Conservation (phyloP, 2,797 vertebrate genomes). For the Catostomus latipinnis region DNA sequence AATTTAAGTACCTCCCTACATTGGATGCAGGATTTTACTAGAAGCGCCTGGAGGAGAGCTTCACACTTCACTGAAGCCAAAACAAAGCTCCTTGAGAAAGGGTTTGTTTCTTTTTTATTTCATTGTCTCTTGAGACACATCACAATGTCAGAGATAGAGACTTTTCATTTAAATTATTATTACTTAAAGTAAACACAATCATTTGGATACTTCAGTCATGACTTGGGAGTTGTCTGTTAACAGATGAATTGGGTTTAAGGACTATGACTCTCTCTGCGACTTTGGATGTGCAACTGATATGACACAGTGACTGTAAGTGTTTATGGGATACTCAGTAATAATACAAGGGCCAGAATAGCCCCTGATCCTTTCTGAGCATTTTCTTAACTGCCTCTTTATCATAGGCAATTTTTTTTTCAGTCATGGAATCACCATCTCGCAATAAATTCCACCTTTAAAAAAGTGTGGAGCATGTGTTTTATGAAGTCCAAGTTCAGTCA, state of each 20-base stretch:
- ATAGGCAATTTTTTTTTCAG: conserved; percentile 86
- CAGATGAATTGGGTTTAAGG: conserved; percentile 69
- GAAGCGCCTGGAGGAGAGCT: conserved; percentile 66
- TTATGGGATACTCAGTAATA: conserved; percentile 64
- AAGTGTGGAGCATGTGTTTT: conserved; percentile 75
- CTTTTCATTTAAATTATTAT: conserved; percentile 61
- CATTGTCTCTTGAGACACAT: conserved; percentile 65
- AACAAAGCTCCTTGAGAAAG: conserved; percentile 53
- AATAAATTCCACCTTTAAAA: conserved; percentile 90
- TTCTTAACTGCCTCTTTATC: conserved; percentile 82
- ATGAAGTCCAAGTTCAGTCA: conserved; percentile 96
- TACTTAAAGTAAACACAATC: conserved; percentile 61
- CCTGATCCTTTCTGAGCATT: conserved; percentile 74
- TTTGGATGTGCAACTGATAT: conserved; percentile 75
- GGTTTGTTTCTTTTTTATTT: conserved; percentile 60
- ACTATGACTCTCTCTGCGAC: conserved; percentile 65
- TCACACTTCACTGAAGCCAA: conserved; percentile 68
- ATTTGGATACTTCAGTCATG: conserved; percentile 60
- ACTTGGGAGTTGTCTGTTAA: conserved; percentile 64
- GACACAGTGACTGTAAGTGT: conserved; percentile 64
- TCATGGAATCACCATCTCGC: conserved; percentile 89
- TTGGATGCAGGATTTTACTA: conserved; percentile 71
- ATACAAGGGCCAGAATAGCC: conserved; percentile 64
- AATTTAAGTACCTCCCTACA: conserved; percentile 68
- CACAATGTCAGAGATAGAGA: conserved; percentile 62